phyloP scores from a whole-genome alignment of 2,888 invertebrate genomes.

The Caenorhabditis sp. region DNA sequence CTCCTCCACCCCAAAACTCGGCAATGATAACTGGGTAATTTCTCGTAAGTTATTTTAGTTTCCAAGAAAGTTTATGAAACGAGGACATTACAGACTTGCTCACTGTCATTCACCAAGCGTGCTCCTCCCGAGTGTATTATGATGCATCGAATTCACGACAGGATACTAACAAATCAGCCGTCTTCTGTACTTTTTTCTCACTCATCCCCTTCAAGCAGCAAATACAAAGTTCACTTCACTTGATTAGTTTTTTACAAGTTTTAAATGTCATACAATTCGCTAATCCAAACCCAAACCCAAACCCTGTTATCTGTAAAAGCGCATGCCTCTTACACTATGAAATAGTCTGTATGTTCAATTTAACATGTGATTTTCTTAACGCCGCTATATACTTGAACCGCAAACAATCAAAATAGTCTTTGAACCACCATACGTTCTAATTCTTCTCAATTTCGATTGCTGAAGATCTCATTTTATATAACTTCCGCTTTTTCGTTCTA shows the following conservation, averaged over 20 bases:
- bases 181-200: slow-evolving; percentile 8
- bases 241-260: slow-evolving; percentile 16
- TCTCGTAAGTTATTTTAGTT: background rate
- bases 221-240: slow-evolving; percentile 48
- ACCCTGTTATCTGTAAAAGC: no score
- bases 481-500: slow-evolving; percentile 10
- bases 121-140: slow-evolving; percentile 41
- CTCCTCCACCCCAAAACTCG: slow-evolving; percentile 59
- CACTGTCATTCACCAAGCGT: slow-evolving; percentile 7
- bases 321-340: no score
- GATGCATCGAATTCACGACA: slow-evolving; percentile 56
- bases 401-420: slow-evolving; percentile 18
- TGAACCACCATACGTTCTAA: slow-evolving; percentile 2
- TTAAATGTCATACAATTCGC: slow-evolving; percentile 8
- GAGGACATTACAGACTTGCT: slow-evolving; percentile 14
- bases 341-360: no score
- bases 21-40: slow-evolving; percentile 66
- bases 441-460: slow-evolving; percentile 62
- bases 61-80: no score
- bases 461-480: slow-evolving; percentile 43
- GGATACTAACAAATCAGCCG: slow-evolving; percentile 22
- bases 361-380: slow-evolving; percentile 30
- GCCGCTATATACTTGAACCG: no score
- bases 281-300: no score
- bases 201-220: slow-evolving; percentile 16